Conservation (phyloP, 2,113 vertebrate species). For the Stomatorhinus ivindoensis region DNA sequence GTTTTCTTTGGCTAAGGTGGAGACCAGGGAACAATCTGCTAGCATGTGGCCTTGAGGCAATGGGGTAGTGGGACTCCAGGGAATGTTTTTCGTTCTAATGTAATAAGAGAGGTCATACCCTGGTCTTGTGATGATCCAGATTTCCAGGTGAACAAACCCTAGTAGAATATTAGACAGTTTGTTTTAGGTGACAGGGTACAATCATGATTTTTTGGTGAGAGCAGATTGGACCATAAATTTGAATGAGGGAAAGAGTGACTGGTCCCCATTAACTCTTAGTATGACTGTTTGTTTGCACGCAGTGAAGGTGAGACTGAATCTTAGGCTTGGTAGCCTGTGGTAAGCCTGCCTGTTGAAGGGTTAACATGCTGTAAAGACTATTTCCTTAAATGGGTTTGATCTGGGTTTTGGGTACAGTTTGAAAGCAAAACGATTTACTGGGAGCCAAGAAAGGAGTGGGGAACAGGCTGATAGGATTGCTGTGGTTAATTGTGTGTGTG, state of each 20-base stretch:
- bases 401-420: not conserved
- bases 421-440: not conserved
- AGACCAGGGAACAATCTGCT: conserved; percentile 3
- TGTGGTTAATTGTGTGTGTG: not conserved
- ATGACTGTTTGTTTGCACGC: not conserved
- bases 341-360: not conserved
- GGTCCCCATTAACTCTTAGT: not conserved
- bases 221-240: not conserved
- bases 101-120: not conserved
- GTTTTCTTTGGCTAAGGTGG: not conserved
- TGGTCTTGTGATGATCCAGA: not conserved
- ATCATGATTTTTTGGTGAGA: not conserved
- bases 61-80: not conserved
- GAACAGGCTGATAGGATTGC: not conserved
- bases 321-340: not conserved
- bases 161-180: not conserved
- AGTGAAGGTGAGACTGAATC: not conserved
- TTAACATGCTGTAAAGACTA: not conserved
- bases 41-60: not conserved
- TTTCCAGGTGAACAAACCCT: not conserved
- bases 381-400: not conserved
- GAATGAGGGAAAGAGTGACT: not conserved
- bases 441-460: conserved; percentile 3
- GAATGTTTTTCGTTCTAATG: not conserved
- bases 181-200: not conserved